phyloP scores from a whole-genome alignment of 2,113 vertebrate species.

The Phoxinus phoxinus region DNA sequence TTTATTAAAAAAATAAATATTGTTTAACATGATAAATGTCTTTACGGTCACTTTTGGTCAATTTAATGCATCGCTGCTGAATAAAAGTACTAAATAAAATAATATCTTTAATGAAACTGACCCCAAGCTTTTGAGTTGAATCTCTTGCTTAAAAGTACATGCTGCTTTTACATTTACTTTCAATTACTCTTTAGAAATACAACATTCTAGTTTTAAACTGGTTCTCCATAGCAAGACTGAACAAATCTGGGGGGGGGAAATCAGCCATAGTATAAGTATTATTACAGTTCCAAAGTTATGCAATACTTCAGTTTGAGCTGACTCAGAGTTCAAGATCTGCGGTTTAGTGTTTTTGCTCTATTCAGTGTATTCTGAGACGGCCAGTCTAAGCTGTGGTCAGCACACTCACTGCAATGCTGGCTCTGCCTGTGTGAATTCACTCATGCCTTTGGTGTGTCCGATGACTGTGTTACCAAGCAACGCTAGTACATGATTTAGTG shows the following conservation, averaged over 20 bases:
- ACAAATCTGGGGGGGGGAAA: background rate
- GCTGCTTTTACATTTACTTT: background rate
- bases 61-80: too few species aligned
- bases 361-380: conserved; percentile 4
- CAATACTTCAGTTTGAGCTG: conserved; percentile 9
- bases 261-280: background rate
- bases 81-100: too few species aligned
- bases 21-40: too few species aligned
- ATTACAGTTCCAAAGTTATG: background rate
- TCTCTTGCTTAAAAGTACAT: too few species aligned
- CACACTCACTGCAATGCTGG: background rate
- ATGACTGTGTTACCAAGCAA: conserved; percentile 15
- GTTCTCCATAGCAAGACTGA: background rate
- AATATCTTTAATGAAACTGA: too few species aligned
- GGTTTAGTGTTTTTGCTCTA: background rate
- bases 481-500: conserved; percentile 48
- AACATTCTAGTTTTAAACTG: background rate
- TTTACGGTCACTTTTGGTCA: too few species aligned
- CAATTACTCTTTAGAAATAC: background rate
- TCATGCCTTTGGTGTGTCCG: conserved; percentile 12
- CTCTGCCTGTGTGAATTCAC: conserved; percentile 10
- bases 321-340: conserved; percentile 17
- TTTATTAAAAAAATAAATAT: too few species aligned
- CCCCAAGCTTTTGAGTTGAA: too few species aligned
- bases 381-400: conserved; percentile 22